Base-by-base conservation (phyloP, 1,140 invertebrate species). In the Anagrus nilaparvatae region DNA sequence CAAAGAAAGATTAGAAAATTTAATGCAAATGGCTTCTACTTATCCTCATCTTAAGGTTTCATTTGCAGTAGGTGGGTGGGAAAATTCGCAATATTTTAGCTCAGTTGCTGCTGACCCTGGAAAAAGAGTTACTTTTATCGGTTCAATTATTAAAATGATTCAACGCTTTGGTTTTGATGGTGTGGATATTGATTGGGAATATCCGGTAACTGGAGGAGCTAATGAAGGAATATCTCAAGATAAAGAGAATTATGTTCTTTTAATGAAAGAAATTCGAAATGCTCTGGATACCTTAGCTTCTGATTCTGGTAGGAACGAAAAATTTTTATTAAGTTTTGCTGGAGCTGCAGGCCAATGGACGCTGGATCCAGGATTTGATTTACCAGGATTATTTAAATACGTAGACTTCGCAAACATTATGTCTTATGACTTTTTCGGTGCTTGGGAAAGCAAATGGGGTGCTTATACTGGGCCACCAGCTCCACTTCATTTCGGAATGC, bases 121-220 rank as follows among this genome's bases (percentile, higher is more conserved):
- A 1, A 49, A 60, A 13, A 70, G 82, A 8, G 55, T 63, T 1
- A 67, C 52, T n/a, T 82, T 86, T 43, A 70, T 78, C 7, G 45
- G 70, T 3, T 76, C 72, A 44, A 69, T 75, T 2, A 61, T 82
- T 0, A 47, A 63, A 1, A 78, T 81, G 47, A 40, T 82, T 0
- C 54, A 64, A 37, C 71, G 69, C n/a, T 72, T 84, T 53, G 66
- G 72, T 5, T 87, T 89, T 42, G 81, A 88, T 61, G 86, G 86
- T 1, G 67, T 89, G 3, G 84, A 88, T 55, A 9, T 89, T 10
- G 84, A 87, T 56, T 87, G 84, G 84, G 83, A 87, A 52, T 86
- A 86, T 53, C 84, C 82, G 0, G 72, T 65, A 10, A 62, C 68
- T 9, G 42, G 72, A 3, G 58, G 59, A 4, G 66, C n/a, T n/a